A percentile compares a stretch with the other conserved stretches of the same genome.
These are phyloP conservation scores for Papilio protenor DNA, from an alignment of 2,888 invertebrate genomes.

Conservation along the genomic window DNA sequence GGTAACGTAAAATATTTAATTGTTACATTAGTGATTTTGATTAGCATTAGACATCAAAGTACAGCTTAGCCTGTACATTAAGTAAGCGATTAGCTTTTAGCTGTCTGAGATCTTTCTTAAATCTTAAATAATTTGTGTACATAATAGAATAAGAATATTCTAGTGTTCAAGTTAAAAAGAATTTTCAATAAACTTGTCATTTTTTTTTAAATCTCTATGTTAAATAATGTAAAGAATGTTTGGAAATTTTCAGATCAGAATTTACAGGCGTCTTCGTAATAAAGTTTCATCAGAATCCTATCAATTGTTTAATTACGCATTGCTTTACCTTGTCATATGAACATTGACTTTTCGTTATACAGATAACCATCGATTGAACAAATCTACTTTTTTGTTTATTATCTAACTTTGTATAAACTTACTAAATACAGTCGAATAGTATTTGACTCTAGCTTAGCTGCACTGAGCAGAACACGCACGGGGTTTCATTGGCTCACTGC, in stretches of 20 bases:
- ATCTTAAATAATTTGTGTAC: too few species aligned
- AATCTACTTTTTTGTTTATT: background rate
- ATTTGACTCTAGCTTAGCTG: conserved; percentile 19
- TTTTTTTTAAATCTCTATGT: too few species aligned
- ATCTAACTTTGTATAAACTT: background rate
- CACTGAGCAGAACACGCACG: conserved; percentile 25
- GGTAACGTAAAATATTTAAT: background rate
- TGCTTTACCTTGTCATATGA: too few species aligned
- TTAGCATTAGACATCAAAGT: background rate
- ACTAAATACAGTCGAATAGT: background rate
- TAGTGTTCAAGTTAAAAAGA: too few species aligned
- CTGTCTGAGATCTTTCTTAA: background rate
- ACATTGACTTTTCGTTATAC: too few species aligned
- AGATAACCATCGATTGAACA: background rate
- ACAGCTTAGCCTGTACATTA: background rate
- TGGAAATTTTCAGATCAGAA: too few species aligned
- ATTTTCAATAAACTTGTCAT: too few species aligned
- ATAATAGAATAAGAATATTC: too few species aligned
- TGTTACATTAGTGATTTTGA: background rate
- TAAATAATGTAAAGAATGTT: too few species aligned
- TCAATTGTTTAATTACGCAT: too few species aligned
- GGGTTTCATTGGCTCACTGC: conserved; percentile 32
- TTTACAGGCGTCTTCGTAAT: too few species aligned
- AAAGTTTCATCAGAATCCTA: too few species aligned
- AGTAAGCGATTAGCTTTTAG: background rate